These are phyloP conservation scores for Chelonia mydas DNA, from an alignment of 2,797 vertebrate genomes.

Conservation along the genomic window DNA sequence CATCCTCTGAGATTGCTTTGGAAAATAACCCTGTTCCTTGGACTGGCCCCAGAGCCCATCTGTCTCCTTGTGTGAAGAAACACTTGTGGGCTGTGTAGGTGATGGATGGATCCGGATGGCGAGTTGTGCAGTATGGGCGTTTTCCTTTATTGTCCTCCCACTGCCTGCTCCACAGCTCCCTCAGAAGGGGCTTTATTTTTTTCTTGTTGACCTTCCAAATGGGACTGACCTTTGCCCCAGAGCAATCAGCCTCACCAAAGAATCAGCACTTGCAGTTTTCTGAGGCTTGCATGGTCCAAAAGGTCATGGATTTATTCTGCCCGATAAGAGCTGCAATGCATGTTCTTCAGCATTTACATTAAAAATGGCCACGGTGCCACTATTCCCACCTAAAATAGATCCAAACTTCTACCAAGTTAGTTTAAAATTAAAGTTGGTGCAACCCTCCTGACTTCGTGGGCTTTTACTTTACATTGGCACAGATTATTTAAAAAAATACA, in stretches of 20 bases:
- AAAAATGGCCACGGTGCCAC: neutral
- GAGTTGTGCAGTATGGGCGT: neutral
- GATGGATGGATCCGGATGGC: neutral
- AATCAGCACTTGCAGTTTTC: neutral
- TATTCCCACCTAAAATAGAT: neutral
- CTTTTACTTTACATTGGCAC: neutral
- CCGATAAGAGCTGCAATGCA: neutral
- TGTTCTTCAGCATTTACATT: neutral
- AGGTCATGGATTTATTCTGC: neutral
- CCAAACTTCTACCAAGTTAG: neutral
- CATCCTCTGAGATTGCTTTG: neutral
- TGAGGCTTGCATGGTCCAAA: neutral
- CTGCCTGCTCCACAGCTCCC: neutral
- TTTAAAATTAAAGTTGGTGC: neutral
- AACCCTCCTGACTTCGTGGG: neutral
- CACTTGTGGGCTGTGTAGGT: neutral
- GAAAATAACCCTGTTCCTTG: neutral
- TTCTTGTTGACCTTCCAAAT: neutral
- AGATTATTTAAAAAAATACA: neutral
- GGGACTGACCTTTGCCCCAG: neutral
- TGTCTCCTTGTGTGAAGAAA: neutral
- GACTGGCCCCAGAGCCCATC: neutral
- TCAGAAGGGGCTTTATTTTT: neutral
- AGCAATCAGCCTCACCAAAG: neutral
- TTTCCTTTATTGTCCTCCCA: neutral